A percentile compares a stretch with the other conserved stretches of the same genome.
These are phyloP conservation scores for Lemur catta DNA, from an alignment of 2,797 vertebrate genomes.

Conservation along the genomic window DNA sequence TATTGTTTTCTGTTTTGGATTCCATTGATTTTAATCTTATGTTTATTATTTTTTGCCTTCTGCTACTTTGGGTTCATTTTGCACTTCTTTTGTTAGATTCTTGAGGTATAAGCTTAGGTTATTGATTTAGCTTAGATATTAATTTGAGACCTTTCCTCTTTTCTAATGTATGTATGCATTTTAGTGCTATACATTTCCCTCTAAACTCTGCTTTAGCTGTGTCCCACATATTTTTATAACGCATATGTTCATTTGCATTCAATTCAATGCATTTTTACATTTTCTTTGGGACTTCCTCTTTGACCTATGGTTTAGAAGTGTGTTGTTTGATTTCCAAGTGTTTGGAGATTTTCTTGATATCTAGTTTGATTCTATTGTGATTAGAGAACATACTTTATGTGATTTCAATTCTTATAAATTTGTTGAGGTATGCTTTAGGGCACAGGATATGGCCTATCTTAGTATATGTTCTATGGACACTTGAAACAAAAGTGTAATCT, in stretches of 20 bases:
- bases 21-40: slow-evolving; percentile 6
- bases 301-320: neutral
- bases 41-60: slow-evolving; percentile 17
- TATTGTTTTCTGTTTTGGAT: slow-evolving; percentile 18
- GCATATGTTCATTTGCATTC: slow-evolving; percentile 40
- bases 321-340: slow-evolving; percentile 22
- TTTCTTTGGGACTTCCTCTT: slow-evolving; percentile 2
- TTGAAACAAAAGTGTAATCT: neutral
- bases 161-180: neutral
- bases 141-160: slow-evolving; percentile 7
- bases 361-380: neutral
- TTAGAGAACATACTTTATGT: neutral
- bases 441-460: neutral
- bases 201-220: neutral
- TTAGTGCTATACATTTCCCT: neutral
- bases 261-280: neutral
- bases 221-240: neutral
- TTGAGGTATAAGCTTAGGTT: neutral
- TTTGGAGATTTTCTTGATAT: neutral
- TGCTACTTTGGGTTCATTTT: slow-evolving; percentile 27
- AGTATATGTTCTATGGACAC: neutral
- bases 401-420: neutral
- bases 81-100: neutral
- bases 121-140: neutral
- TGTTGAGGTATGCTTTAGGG: neutral